Base-by-base conservation (phyloP, 1,140 invertebrate species). In the Drosophila lacertosa region DNA sequence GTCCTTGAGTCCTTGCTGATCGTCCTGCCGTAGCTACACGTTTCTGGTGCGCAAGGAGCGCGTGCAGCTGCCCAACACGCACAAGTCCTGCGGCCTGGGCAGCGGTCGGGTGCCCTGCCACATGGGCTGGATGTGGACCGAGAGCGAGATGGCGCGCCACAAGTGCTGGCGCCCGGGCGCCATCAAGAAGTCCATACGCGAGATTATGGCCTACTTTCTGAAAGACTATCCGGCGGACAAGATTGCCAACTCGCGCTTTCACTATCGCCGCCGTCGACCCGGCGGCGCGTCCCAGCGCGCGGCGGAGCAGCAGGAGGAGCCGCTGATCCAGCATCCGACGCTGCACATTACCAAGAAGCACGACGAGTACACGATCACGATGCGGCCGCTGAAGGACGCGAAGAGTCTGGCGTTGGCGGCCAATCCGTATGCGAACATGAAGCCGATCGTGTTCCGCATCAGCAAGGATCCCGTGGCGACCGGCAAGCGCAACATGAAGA, bases 91-190 rank as follows among this genome's bases (percentile, higher is more conserved):
- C 13, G 16, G 18, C 0, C 33, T 15, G 0, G 60, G 6, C 11
- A 42, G 0, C 4, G 67, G 35, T 1, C 15, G 67, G 3, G 51
- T 70, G 7, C 90, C 90, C 15, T 74, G 78, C 33, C 63, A 91
- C 55, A 91, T 91, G 90, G 90, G 90, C 20, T 91, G 90, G 90
- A 63, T 84, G 33, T 91, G 90, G 90, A 86, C 71, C 5, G 48
- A 68, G 26, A 26, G 57, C 45, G 81, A 80, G n/a, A 37, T 86
- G 73, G 77, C 81, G 1, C 81, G 68, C 2, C 40, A 70, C 22
- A 66, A 51, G 5, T 66, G 69, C 29, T 91, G 90, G 90, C 77
- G 73, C 0, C 90, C 90, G 0, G 90, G 90, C 0, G 74, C 84
- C n/a, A 89, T 91, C 20, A 18, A 60, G n/a, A 89, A 84, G 16